Conservation (phyloP, 2,888 invertebrate species). For the Cheilosia soror region DNA sequence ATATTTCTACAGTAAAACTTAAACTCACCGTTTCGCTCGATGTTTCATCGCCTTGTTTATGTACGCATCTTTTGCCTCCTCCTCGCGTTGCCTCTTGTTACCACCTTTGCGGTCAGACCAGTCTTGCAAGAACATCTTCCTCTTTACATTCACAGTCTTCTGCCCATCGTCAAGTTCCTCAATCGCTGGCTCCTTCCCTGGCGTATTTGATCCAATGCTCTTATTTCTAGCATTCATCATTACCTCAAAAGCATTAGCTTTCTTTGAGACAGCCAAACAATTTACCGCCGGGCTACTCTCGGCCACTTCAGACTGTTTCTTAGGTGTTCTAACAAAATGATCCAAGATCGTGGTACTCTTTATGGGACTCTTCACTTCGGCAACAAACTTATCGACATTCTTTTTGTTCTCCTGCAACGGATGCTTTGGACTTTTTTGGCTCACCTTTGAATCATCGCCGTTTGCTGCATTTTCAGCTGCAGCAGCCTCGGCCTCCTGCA, state of each 20-base stretch:
- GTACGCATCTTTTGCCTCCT: constrained; percentile 85
- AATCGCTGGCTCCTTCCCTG: constrained; percentile 84
- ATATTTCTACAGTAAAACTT: not conserved
- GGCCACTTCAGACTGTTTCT: constrained; percentile 60
- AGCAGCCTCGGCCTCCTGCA: constrained; percentile 77
- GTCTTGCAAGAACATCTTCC: constrained; percentile 85
- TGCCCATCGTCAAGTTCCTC: constrained; percentile 40
- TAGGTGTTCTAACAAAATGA: constrained; percentile 78
- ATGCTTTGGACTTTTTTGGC: constrained; percentile 73
- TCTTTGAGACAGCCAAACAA: constrained; percentile 46
- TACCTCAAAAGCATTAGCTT: constrained; percentile 86
- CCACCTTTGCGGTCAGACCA: constrained; percentile 88
- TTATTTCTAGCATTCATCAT: constrained; percentile 89
- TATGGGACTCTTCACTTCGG: constrained; percentile 76
- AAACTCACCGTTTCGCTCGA: constrained; percentile 85
- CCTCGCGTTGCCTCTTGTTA: constrained; percentile 86
- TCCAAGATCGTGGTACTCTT: constrained; percentile 77
- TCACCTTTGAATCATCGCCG: constrained; percentile 58
- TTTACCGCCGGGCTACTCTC: constrained; percentile 17
- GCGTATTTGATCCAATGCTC: constrained; percentile 87
- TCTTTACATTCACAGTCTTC: constrained; percentile 83
- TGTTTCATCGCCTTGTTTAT: constrained; percentile 86
- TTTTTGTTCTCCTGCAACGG: constrained; percentile 79
- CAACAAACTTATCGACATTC: constrained; percentile 75
- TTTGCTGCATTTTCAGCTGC: constrained; percentile 67